These are phyloP conservation scores for Penelope pileata DNA, from an alignment of 2,113 vertebrate genomes.

Conservation along the genomic window DNA sequence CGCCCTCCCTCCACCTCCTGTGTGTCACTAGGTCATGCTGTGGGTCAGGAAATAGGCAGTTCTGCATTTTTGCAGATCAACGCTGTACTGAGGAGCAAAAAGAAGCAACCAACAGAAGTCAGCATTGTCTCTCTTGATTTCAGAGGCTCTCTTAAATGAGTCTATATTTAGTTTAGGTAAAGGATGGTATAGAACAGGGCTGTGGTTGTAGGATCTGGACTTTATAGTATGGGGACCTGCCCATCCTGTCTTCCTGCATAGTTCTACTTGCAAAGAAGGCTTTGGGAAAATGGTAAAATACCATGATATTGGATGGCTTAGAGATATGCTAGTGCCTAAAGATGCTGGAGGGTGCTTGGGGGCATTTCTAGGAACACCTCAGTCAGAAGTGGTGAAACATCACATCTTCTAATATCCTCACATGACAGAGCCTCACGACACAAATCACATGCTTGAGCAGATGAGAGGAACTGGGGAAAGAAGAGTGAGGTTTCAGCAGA, in stretches of 20 bases:
- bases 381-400: neutral
- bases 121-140: neutral
- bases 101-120: neutral
- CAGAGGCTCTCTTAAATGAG: neutral
- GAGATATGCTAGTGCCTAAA: neutral
- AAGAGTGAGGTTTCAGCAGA: neutral
- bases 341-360: neutral
- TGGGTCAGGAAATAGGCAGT: neutral
- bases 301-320: neutral
- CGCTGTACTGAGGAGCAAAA: neutral
- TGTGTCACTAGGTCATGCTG: neutral
- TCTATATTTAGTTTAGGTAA: neutral
- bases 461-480: neutral
- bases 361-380: neutral
- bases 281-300: neutral
- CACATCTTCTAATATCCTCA: neutral
- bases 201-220: neutral
- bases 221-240: neutral
- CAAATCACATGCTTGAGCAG: neutral
- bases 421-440: neutral
- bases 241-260: neutral
- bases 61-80: neutral
- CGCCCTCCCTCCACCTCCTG: neutral
- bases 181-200: neutral
- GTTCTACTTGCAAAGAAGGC: neutral